Base-by-base conservation (phyloP, 2,113 vertebrate species). In the Sigmodon hispidus region DNA sequence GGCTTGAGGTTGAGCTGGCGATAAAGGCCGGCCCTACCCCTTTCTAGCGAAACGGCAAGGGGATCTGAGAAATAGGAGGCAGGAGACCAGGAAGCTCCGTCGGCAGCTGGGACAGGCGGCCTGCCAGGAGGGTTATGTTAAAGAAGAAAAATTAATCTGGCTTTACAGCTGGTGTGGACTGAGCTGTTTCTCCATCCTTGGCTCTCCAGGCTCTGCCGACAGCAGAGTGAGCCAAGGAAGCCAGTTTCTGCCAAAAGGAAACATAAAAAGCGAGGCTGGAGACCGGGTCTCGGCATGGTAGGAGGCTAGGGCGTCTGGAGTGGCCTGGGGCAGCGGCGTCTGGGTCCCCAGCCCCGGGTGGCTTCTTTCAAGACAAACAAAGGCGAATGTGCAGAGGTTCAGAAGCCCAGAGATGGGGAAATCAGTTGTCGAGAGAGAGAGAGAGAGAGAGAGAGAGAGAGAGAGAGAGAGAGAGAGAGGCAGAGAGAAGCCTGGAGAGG, bases 401-500 rank as follows among this genome's bases (percentile, higher is more conserved):
- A 91, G 95, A 98, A 98, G 96, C 87, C 87, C 96, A 84, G 97
- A 97, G 97, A 97, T 98, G 97, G 97, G 98, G 98, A 99, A 98
- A 98, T 97, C 98, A 98, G 98, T 98, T 98, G 98, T 99, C 98
- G n/a, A 10, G n/a, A 98, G 98, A 95, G 95, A 95, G 95, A 97
- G 88, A 96, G 63, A 65, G 63, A 65, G 63, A 34, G 63, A 72
- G 69, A 72, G 69, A 73, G 72, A 73, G 40, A 73, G 72, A 73
- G 40, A 73, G 72, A 73, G 40, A 80, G 87, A 24, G 63, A 63
- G 90, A 93, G 95, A 93, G 91, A 59, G 90, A 93, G 93, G 88
- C 92, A 55, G 70, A 65, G 87, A 94, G 93, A 96, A 80, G 94
- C 96, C 55, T 65, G 95, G 97, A 98, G 98, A 98, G 94, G 99